Percentiles rank a stretch among this genome's conserved stretches.
phyloP scores from a whole-genome alignment of 2,797 vertebrate genomes.

The Emydoidea blandingii region DNA sequence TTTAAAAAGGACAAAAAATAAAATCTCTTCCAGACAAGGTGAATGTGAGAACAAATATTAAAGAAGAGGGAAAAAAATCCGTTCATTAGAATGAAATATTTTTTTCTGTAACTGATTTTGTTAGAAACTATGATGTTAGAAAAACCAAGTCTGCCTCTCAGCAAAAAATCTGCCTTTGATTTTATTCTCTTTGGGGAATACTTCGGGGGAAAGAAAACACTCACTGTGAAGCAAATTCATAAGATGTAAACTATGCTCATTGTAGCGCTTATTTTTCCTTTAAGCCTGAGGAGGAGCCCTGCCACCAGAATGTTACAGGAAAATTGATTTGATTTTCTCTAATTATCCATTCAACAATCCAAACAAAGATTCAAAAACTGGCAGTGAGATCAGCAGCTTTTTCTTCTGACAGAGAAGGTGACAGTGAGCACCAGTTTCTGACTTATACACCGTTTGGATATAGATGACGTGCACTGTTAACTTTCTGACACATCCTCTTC shows the following conservation, averaged over 20 bases:
- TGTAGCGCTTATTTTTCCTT: not conserved
- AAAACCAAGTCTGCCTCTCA: not conserved
- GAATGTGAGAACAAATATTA: not conserved
- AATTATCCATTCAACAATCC: not conserved
- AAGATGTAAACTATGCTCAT: not conserved
- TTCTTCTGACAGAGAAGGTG: not conserved
- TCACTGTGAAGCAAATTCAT: not conserved
- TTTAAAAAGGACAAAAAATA: not conserved
- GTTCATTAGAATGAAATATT: not conserved
- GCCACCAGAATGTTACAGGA: not conserved
- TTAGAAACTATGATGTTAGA: not conserved
- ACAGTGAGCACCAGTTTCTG: fast-evolving
- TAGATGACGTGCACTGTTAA: not conserved
- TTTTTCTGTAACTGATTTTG: not conserved
- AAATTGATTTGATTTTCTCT: not conserved
- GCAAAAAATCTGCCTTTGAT: not conserved
- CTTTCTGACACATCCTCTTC: fast-evolving
- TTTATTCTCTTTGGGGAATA: conserved; percentile 7
- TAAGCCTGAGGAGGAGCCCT: not conserved
- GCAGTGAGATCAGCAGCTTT: not conserved
- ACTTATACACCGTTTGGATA: fast-evolving
- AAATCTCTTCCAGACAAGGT: not conserved
- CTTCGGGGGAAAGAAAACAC: not conserved
- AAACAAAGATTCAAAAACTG: not conserved
- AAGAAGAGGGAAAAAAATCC: not conserved